A percentile compares a stretch with the other conserved stretches of the same genome.
phyloP scores from a whole-genome alignment of 92 coral and sea anemone species.

The Zoanthus sociatus region DNA sequence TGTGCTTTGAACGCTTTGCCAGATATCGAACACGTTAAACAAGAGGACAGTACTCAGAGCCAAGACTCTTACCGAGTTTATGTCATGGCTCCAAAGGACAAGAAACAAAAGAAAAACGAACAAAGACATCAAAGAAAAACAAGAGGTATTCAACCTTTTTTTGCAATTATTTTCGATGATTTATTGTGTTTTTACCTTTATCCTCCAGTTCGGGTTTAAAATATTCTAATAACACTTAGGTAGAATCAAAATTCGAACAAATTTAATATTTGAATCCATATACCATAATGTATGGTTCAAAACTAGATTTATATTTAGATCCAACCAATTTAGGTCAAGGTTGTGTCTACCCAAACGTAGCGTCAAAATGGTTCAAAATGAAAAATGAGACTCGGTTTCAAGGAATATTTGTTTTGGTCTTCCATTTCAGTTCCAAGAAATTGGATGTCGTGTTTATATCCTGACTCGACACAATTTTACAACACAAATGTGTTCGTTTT shows the following conservation, averaged over 20 bases:
- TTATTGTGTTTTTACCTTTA: background rate
- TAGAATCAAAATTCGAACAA: background rate
- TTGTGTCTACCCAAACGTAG: too few species aligned
- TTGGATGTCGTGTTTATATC: too few species aligned
- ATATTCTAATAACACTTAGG: background rate
- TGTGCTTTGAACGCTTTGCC: constrained; percentile 78
- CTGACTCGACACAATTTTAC: too few species aligned
- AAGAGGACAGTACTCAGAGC: constrained; percentile 60
- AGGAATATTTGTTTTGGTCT: background rate
- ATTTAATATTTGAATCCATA: too few species aligned
- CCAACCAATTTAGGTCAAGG: too few species aligned
- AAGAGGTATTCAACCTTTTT: constrained; percentile 7
- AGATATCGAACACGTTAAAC: constrained; percentile 58
- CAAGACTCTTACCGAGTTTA: constrained; percentile 62
- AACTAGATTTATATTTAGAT: too few species aligned
- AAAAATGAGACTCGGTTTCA: background rate
- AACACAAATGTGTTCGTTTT: too few species aligned
- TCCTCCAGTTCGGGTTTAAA: background rate
- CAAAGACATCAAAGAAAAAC: constrained; percentile 10
- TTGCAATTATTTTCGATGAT: too few species aligned
- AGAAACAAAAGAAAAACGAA: background rate
- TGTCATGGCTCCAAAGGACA: constrained; percentile 33
- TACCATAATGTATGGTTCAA: too few species aligned
- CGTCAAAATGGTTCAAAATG: background rate
- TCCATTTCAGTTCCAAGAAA: background rate